These are phyloP conservation scores for Triops cancriformis DNA, from an alignment of 1,140 invertebrate species.

Conservation along the genomic window DNA sequence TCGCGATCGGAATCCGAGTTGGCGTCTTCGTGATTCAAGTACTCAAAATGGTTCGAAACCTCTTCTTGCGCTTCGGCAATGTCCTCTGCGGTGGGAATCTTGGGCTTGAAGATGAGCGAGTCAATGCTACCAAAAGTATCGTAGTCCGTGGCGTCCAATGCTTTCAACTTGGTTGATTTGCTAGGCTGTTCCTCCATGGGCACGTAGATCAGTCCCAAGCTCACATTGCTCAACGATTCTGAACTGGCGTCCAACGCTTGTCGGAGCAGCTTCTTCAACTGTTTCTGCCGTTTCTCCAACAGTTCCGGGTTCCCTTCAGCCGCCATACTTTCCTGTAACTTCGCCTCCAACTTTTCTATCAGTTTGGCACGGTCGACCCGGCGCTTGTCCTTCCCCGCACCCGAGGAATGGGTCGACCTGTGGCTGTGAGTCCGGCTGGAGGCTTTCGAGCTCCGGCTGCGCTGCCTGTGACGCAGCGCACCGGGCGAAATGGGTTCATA, in stretches of 20 bases:
- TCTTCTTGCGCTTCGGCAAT: constrained; percentile 27
- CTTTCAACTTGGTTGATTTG: constrained; percentile 20
- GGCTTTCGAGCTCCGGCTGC: background rate
- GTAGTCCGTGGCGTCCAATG: constrained; percentile 32
- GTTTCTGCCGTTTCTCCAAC: constrained; percentile 21
- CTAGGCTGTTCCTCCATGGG: constrained; percentile 35
- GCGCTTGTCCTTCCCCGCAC: background rate
- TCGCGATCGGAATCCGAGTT: background rate
- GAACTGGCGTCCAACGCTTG: constrained; percentile 28
- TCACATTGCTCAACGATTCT: constrained; percentile 35
- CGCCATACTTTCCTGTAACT: constrained; percentile 24
- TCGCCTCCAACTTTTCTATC: constrained; percentile 16
- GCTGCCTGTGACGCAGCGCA: background rate
- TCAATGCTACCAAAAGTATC: constrained; percentile 38
- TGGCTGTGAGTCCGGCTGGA: background rate
- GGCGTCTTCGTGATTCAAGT: constrained; percentile 26
- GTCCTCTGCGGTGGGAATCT: constrained; percentile 30
- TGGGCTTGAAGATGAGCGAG: constrained; percentile 38
- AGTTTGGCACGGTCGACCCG: background rate
- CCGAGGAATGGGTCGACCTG: background rate
- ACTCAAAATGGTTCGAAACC: constrained; percentile 25
- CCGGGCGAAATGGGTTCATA: constrained; percentile 29
- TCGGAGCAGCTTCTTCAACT: constrained; percentile 29
- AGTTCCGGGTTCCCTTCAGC: constrained; percentile 22
- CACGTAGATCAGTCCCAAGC: constrained; percentile 38